Percentiles rank a stretch among this genome's conserved stretches.
phyloP scores from a whole-genome alignment of 1,140 invertebrate species.

The Uloborus diversus region DNA sequence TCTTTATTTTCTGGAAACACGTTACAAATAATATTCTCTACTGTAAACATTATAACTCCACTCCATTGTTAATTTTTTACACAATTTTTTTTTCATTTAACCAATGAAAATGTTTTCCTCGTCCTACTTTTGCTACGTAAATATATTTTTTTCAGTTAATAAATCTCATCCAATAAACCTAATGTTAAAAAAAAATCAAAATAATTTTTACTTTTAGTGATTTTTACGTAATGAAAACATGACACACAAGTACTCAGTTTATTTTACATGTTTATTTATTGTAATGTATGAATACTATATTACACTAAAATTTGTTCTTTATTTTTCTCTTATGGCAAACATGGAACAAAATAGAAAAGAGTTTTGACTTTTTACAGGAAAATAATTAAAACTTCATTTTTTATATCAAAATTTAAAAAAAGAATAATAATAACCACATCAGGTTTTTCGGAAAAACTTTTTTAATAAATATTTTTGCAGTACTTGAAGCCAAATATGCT shows the following conservation, averaged over 20 bases:
- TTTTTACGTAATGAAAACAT: background rate
- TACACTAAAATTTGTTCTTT: conserved; percentile 26
- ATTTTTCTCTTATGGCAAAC: background rate
- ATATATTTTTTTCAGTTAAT: background rate
- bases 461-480: background rate
- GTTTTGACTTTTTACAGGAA: background rate
- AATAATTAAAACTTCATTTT: background rate
- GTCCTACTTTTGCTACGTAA: too few relatives aligned
- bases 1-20: too few relatives aligned
- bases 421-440: background rate
- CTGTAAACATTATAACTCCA: too few relatives aligned
- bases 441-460: background rate
- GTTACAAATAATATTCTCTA: too few relatives aligned
- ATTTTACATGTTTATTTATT: conserved; percentile 29
- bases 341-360: conserved; percentile 4
- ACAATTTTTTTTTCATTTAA: too few relatives aligned
- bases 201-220: background rate
- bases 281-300: conserved; percentile 16
- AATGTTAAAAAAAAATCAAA: background rate
- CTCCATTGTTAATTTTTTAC: too few relatives aligned
- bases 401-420: background rate
- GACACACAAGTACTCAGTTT: background rate
- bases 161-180: background rate
- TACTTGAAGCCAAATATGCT: background rate
- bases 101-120: too few relatives aligned